Base-by-base conservation (phyloP, 2,797 vertebrate genomes). In the Tauraco hartlaubi region DNA sequence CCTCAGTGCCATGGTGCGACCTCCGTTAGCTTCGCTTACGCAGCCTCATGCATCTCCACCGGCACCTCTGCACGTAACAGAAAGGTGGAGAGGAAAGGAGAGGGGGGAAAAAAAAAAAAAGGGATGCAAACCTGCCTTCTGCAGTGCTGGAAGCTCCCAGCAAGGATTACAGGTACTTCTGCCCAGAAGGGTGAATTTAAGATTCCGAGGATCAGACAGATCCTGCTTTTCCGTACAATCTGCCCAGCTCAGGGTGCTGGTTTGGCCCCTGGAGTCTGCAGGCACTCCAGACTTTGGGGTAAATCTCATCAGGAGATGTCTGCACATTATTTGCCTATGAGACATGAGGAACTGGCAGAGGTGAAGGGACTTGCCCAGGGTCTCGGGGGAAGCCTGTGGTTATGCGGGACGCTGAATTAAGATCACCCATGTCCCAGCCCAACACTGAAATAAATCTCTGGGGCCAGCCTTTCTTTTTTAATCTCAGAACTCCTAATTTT, bases 281-380 rank as follows among this genome's bases (percentile, higher is more conserved):
- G 5, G 29, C 61, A 41, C 2, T 61, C 43, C 87, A 48, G 56
- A 20, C 77, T 74, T 35, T 20, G 54, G 62, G 55, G 69, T 5
- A 39, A 82, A 23, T 33, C 58, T 78, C 78, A 56, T 21, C 29
- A 46, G 56, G 61, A 87, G 83, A 28, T 31, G 80, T 56, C 92
- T 94, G 68, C 1, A 35, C 20, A 4, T 25, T 9, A 16, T 62
- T 67, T 43, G 58, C 69, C 51, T 69, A 31, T 75, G 46, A 75
- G 78, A 83, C 81, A 66, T 19, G 72, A 93, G 91, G 78, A 95
- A 96, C 75, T 4, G 62, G 63, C 11, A 91, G 84, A 93, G 74
- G 80, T 68, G 68, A 74, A 85, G 96, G 92, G 92, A 94, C 94
- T 75, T 58, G 84, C 96, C 95, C 92, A 85, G 28, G 85, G 49